phyloP scores from a whole-genome alignment of 2,113 vertebrate genomes.

The Potamarius usumacintae region DNA sequence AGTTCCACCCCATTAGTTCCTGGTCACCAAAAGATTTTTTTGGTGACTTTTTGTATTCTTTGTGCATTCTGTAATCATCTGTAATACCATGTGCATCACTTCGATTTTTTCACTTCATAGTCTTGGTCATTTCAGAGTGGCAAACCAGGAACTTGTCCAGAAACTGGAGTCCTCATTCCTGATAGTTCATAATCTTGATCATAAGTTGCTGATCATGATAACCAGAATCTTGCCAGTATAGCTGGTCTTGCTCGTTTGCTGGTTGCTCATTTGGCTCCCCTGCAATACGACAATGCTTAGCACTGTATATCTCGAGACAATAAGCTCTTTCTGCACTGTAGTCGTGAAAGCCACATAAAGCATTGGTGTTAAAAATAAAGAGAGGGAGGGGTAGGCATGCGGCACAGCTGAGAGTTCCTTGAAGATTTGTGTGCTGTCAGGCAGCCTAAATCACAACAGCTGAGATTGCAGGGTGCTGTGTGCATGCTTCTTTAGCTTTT shows the following conservation, averaged over 20 bases:
- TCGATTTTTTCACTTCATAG: neutral
- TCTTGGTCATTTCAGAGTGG: neutral
- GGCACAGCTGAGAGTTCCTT: slow-evolving; percentile 79
- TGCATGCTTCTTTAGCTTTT: slow-evolving; percentile 41
- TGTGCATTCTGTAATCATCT: neutral
- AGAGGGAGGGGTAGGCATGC: slow-evolving; percentile 63
- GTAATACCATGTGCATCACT: neutral
- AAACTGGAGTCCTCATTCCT: neutral
- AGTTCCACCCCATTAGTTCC: neutral
- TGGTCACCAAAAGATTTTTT: neutral
- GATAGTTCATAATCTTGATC: neutral
- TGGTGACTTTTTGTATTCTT: neutral
- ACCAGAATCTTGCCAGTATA: neutral
- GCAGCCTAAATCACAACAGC: slow-evolving; percentile 81
- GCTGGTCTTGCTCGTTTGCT: neutral
- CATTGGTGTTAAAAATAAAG: slow-evolving; percentile 77
- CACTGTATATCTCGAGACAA: slow-evolving; percentile 56
- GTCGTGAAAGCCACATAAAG: slow-evolving; percentile 61
- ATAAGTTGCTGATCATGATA: neutral
- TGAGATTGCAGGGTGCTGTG: slow-evolving; percentile 75
- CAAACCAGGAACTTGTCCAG: neutral
- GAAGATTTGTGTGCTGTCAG: slow-evolving; percentile 74
- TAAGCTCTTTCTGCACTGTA: slow-evolving; percentile 44
- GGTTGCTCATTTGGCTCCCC: neutral
- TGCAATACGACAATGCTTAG: no score